Base-by-base conservation (phyloP, 1,140 invertebrate species). In the Ericerus pela region DNA sequence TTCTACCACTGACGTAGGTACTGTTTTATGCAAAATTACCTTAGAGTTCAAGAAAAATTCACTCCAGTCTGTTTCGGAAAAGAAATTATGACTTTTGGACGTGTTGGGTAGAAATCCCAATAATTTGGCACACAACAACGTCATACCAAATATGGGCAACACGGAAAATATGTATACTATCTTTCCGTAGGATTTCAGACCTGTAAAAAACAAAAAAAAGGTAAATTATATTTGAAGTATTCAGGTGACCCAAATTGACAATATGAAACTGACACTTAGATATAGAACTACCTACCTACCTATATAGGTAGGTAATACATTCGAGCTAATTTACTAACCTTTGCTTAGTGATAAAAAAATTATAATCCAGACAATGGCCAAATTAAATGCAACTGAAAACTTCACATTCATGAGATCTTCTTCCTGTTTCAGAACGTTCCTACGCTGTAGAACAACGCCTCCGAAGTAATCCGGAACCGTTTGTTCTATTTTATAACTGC, bases 361-460 rank as follows among this genome's bases (percentile, higher is more conserved):
- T 30, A 88, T 81, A 75, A 88, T 83, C 90, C 90, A 94, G 14
- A 92, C 80, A 2, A 92, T 80, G 1, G 85, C 85, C 64, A 93
- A 73, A 69, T 92, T 89, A 68, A 92, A 90, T 2, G 86, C 84
- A 53, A 89, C 76, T 73, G 92, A 85, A 68, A 89, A 88, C 66
- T 87, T 87, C 28, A 88, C 76, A 5, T 79, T 78, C 4, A 81
- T 79, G 31, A 79, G 75, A 38, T 69, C 69, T 52, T 73, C 76
- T 54, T 79, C 76, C n/a, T 76, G 67, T 6, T 76, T 74, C 51
- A 69, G 69, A 22, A 80, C 63, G 63, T 79, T 75, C 62, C 75
- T 75, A 41, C 82, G 75, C 66, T 88, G 85, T 24, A 92, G 67
- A 20, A 91, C 87, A 28, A 84, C 77, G 11, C 80, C 80, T 67